Evolutionary conservation across 2,888 invertebrate species (phyloP).

Genomic region (Oligia fasciuncula): DNA sequence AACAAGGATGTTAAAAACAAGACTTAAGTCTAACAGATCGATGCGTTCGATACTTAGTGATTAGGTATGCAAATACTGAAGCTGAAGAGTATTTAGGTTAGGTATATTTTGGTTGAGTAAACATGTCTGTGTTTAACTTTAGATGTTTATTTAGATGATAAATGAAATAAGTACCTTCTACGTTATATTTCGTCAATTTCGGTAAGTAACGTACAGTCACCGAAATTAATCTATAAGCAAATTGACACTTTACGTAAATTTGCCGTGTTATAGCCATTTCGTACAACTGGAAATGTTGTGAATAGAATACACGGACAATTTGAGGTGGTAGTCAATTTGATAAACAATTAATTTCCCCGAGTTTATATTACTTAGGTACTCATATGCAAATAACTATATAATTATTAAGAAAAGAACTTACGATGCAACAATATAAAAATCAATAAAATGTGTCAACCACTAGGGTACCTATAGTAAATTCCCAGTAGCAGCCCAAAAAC

Average conservation of each 20-base stretch:
- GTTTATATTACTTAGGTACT: neutral
- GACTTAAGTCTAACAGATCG: conserved; percentile 43
- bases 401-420: neutral
- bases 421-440: neutral
- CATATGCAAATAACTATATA: neutral
- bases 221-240: neutral
- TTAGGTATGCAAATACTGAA: conserved; percentile 78
- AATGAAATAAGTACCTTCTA: neutral
- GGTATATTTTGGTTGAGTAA: conserved; percentile 54
- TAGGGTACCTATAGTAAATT: neutral
- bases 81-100: conserved; percentile 75
- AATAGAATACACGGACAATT: neutral
- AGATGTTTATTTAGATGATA: conserved; percentile 36
- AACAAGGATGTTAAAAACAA: conserved; percentile 34
- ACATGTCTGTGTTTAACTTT: conserved; percentile 27
- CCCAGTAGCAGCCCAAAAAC: neutral
- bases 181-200: neutral
- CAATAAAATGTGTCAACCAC: neutral
- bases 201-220: neutral
- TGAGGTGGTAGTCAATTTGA: neutral
- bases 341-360: neutral
- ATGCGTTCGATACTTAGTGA: conserved; percentile 77
- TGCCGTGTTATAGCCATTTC: neutral
- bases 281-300: neutral
- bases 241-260: neutral